Evolutionary conservation across 1,140 invertebrate genomes (phyloP).

Genomic region (Homarus americanus): DNA sequence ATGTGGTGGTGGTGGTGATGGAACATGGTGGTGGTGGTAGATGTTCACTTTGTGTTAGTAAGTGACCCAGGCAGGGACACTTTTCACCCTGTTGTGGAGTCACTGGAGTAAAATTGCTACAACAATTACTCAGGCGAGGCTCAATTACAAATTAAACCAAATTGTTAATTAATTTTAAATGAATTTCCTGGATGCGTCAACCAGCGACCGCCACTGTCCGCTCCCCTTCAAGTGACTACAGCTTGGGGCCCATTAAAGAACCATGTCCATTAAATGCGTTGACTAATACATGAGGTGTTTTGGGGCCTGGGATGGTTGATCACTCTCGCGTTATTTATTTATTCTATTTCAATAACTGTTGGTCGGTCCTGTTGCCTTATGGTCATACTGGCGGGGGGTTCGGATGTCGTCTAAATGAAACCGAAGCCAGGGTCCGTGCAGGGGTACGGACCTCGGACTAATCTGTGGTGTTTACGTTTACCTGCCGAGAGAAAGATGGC

Average conservation of each 20-base stretch:
- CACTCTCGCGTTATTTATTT: too few species aligned
- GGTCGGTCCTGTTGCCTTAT: too few species aligned
- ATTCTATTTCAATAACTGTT: too few species aligned
- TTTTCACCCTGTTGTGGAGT: neutral
- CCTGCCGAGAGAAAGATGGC: too few species aligned
- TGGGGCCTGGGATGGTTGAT: neutral
- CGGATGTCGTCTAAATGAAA: too few species aligned
- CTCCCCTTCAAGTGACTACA: neutral
- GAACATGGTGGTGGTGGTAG: neutral
- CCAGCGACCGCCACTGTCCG: neutral
- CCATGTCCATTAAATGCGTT: neutral
- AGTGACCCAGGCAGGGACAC: too few species aligned
- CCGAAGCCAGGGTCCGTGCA: too few species aligned
- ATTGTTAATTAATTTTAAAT: neutral
- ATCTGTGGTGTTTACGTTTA: too few species aligned
- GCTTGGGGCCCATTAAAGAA: neutral
- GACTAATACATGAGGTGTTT: neutral
- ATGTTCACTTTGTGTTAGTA: too few species aligned
- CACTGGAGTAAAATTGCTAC: neutral
- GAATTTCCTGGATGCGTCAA: neutral
- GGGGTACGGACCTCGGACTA: too few species aligned
- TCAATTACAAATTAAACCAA: neutral
- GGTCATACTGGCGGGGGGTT: too few species aligned
- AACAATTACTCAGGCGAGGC: neutral
- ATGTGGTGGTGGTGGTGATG: neutral